A percentile compares a stretch with the other conserved stretches of the same genome.
These are phyloP conservation scores for Polypterus bichir DNA, from an alignment of 2,113 vertebrate genomes.

Conservation along the genomic window DNA sequence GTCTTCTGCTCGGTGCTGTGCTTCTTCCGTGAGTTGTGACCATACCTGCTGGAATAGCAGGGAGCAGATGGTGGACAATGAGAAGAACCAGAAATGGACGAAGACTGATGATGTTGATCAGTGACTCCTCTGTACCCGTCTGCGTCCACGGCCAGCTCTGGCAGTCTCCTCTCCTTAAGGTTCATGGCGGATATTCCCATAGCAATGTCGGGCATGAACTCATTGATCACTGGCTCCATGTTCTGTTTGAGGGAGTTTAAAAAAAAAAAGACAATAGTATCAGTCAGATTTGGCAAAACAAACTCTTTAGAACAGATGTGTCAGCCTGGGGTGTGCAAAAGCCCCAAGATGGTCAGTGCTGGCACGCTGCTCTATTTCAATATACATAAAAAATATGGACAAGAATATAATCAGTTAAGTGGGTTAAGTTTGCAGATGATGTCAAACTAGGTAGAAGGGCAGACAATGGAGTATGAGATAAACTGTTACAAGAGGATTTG, in stretches of 20 bases:
- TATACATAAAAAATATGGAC: too few species aligned
- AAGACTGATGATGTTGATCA: conserved; percentile 49
- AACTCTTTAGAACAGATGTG: not conserved
- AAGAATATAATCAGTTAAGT: too few species aligned
- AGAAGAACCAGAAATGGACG: conserved; percentile 49
- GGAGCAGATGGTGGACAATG: conserved; percentile 34
- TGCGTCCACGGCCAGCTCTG: conserved; percentile 70
- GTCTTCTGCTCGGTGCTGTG: conserved; percentile 74
- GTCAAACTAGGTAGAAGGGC: too few species aligned
- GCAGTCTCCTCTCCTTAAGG: conserved; percentile 78
- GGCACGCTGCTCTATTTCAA: not conserved
- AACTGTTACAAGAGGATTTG: too few species aligned
- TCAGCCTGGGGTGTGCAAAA: not conserved
- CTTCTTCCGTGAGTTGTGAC: conserved; percentile 73
- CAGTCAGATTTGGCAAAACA: not conserved
- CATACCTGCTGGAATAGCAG: conserved; percentile 47
- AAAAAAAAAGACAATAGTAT: conserved; percentile 16
- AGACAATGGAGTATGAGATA: too few species aligned
- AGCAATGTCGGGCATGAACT: conserved; percentile 94
- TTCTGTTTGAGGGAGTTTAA: conserved; percentile 50
- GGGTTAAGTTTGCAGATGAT: too few species aligned
- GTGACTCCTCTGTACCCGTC: conserved; percentile 51
- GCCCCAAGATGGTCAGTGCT: not conserved
- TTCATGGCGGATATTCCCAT: conserved; percentile 89
- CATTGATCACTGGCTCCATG: conserved; percentile 79